Conservation (phyloP, 2,113 vertebrate species). For the Dasyprocta punctata region DNA sequence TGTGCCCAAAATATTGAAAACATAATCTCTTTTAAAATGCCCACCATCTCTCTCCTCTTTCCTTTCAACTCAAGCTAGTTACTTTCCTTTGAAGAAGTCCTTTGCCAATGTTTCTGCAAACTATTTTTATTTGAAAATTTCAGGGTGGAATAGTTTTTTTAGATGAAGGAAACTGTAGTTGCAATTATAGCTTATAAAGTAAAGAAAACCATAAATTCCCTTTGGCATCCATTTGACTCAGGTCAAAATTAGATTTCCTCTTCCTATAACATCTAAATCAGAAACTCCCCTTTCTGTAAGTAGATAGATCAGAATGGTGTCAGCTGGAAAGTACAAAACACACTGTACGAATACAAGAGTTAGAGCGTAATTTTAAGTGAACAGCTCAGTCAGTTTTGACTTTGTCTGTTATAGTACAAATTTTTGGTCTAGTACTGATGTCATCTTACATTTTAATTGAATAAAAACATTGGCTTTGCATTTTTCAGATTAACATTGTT, state of each 20-base stretch:
- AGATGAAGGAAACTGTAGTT: conserved; percentile 76
- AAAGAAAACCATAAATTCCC: conserved; percentile 74
- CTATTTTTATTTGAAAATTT: conserved; percentile 84
- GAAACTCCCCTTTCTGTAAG: conserved; percentile 67
- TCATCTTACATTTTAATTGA: conserved; percentile 52
- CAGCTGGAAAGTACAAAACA: conserved; percentile 37
- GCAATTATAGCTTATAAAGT: conserved; percentile 78
- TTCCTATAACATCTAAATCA: conserved; percentile 66
- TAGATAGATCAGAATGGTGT: not conserved
- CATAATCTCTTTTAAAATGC: conserved; percentile 71
- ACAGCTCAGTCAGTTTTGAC: conserved; percentile 61
- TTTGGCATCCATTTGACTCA: conserved; percentile 73
- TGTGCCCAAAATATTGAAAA: conserved; percentile 72
- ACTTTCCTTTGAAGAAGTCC: conserved; percentile 68
- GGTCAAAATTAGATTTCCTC: conserved; percentile 81
- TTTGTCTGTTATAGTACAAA: conserved; percentile 45
- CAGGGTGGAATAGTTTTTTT: conserved; percentile 77
- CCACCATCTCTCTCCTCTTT: conserved; percentile 49
- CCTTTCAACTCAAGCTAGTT: conserved; percentile 71
- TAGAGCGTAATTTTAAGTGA: conserved; percentile 54
- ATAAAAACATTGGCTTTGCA: conserved; percentile 35
- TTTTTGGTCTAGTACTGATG: not conserved
- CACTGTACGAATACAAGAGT: not conserved
- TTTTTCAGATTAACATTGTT: not conserved
- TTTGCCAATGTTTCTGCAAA: conserved; percentile 74